Evolutionary conservation across 2,113 vertebrate species (phyloP), one percentile per base, ranked within the genome.

Genomic region (Thunnus thynnus): DNA sequence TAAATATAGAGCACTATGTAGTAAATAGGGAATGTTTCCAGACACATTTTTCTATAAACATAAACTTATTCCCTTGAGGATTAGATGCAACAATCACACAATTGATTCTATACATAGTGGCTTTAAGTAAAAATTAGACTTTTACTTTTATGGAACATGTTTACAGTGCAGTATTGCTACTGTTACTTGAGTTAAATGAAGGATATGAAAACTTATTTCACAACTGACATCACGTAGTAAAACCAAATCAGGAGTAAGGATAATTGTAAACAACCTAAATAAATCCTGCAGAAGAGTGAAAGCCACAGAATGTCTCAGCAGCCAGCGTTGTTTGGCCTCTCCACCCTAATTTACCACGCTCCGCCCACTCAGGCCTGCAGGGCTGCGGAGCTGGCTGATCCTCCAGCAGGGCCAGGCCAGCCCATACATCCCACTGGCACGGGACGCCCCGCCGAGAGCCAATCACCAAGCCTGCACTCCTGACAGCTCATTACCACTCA

Each of bases 401-500:
- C 86, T 86, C 87, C 88, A 80, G 83, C 86, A 77, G 86, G 82
- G 85, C 82, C 8, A 75, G 88, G 76, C 81, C 81, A 79, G 70
- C 91, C 90, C 86, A 82, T 88, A 86, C 86, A 1, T 93, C 88
- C 90, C 89, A 85, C 88, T 82, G 89, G 90, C 89, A 78, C 52
- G 68, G 81, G 88, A 80, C 80, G 79, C 88, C 92, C 86, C 70
- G 58, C 83, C 17, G 87, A 83, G 90, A 88, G 89, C 85, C 90
- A 89, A 93, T 93, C 91, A 91, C 71, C 54, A 56, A 78, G 84
- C 84, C 86, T 18, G 46, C 77, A 47, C 89, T 93, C 83, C 87
- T 90, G 94, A 94, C 94, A 94, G 91, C 92, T 93, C 93, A 92
- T 94, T 94, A 94, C 86, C 88, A 88, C 93, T 94, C 94, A 95